Conservation (phyloP, 2,113 vertebrate genomes). For the Phoenicopterus ruber region DNA sequence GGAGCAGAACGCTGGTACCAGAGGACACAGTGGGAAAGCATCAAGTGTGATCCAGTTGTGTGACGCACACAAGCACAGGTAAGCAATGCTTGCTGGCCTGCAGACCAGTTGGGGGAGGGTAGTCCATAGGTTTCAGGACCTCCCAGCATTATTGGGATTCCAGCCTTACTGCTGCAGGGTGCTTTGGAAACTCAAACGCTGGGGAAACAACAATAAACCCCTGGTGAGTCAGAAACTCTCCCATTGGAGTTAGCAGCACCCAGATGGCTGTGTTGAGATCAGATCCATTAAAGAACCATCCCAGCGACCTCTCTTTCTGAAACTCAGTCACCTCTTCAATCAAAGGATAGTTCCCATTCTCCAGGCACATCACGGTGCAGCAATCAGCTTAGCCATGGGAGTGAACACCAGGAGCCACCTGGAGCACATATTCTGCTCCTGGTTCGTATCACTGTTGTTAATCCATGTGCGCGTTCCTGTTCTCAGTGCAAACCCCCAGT, state of each 20-base stretch:
- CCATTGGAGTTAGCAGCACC: background rate
- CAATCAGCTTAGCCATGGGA: background rate
- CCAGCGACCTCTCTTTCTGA: background rate
- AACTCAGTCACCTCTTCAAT: background rate
- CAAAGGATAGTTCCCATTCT: background rate
- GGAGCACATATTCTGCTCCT: background rate
- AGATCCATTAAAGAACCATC: background rate
- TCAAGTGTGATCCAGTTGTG: background rate
- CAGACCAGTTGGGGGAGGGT: background rate
- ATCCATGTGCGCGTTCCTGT: background rate
- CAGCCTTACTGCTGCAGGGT: background rate
- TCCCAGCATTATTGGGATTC: background rate
- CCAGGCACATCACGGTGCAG: background rate
- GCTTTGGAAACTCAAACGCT: background rate
- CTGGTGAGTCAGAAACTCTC: background rate
- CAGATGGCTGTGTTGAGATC: background rate
- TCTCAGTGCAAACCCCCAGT: background rate
- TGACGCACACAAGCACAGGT: background rate
- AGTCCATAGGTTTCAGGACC: background rate
- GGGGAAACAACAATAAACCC: background rate
- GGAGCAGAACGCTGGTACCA: background rate
- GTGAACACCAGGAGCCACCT: background rate
- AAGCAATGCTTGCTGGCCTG: background rate
- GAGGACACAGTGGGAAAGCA: background rate
- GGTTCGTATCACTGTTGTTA: background rate